A percentile compares a stretch with the other conserved stretches of the same genome.
phyloP scores from a whole-genome alignment of 1,140 invertebrate species.

The Macrobrachium rosenbergii region DNA sequence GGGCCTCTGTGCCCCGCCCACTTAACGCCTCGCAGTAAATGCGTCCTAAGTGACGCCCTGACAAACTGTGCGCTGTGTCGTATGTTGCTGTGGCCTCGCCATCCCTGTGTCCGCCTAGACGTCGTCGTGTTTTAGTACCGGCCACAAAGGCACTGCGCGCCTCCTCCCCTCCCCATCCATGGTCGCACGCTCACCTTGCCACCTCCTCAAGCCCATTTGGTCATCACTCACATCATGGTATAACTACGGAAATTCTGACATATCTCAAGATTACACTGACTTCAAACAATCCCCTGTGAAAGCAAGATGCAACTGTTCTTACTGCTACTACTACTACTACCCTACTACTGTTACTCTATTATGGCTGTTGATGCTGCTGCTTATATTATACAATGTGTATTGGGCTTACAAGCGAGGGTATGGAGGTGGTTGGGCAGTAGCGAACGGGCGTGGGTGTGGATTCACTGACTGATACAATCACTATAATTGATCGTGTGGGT shows the following conservation, averaged over 20 bases:
- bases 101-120: constrained; percentile 54
- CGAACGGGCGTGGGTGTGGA: constrained; percentile 20
- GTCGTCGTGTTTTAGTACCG: constrained; percentile 38
- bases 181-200: constrained; percentile 25
- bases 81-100: constrained; percentile 54
- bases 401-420: constrained; percentile 1
- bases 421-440: not conserved
- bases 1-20: constrained; percentile 54
- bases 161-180: constrained; percentile 25
- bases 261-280: not conserved
- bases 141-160: not conserved
- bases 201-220: not conserved
- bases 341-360: no score
- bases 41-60: constrained; percentile 47
- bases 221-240: constrained; percentile 15
- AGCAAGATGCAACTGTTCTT: no score
- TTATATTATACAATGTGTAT: not conserved
- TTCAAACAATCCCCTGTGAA: no score
- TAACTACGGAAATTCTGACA: constrained; percentile 9
- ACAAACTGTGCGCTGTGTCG: constrained; percentile 49
- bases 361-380: no score
- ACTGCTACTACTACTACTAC: no score
- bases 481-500: constrained; percentile 53
- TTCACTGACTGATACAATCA: constrained; percentile 55
- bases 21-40: constrained; percentile 63